phyloP scores from a whole-genome alignment of 2,888 invertebrate species.

The Plebejus melissa region DNA sequence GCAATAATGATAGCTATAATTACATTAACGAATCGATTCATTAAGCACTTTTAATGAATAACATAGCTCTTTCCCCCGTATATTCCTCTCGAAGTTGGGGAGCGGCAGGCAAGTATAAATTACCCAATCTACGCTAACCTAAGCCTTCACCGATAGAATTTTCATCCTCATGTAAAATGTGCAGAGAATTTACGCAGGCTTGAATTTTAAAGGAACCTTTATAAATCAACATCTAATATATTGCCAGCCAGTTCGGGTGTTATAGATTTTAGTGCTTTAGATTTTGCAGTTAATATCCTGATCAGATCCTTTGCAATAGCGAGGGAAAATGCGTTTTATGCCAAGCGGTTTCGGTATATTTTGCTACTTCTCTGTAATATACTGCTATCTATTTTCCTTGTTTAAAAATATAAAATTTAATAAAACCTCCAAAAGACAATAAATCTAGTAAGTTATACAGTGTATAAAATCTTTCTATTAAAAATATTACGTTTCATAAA shows the following conservation, averaged over 20 bases:
- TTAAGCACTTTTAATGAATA: constrained; percentile 71
- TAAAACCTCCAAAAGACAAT: background rate
- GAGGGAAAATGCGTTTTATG: background rate
- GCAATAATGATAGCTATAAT: background rate
- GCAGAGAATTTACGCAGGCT: constrained; percentile 64
- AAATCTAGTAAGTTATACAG: background rate
- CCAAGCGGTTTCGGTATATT: background rate
- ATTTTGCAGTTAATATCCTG: constrained; percentile 12
- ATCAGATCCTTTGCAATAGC: background rate
- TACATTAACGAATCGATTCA: constrained; percentile 52
- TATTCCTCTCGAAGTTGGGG: constrained; percentile 52
- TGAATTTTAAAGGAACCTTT: constrained; percentile 56
- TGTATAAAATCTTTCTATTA: background rate
- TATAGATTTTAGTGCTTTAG: constrained; percentile 20
- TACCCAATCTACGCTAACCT: constrained; percentile 75
- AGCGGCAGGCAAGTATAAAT: constrained; percentile 73
- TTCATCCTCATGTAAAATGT: constrained; percentile 61
- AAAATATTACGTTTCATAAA: background rate
- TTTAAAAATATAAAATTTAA: background rate
- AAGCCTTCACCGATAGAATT: constrained; percentile 71
- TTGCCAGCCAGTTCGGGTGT: constrained; percentile 8
- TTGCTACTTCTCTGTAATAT: background rate
- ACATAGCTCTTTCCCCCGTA: constrained; percentile 45
- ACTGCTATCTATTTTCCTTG: too few species aligned
- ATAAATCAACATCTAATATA: constrained; percentile 47